Conservation (phyloP, 2,888 invertebrate genomes). For the Podabrus alpinus region DNA sequence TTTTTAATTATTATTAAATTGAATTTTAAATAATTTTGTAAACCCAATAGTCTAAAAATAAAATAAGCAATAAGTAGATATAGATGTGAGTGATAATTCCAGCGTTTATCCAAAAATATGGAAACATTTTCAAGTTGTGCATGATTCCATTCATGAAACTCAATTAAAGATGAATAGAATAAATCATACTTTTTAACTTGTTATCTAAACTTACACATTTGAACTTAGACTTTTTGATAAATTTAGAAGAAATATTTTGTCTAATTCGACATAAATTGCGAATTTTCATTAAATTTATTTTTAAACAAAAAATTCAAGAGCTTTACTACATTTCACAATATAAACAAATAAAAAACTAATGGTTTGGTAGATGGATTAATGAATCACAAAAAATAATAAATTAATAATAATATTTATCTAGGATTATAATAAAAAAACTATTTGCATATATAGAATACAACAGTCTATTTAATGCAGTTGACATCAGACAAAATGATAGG, state of each 20-base stretch:
- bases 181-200: background rate
- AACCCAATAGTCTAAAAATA: background rate
- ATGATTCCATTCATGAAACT: background rate
- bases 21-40: too few relatives aligned
- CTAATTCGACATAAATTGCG: background rate
- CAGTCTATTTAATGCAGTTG: conserved; percentile 23
- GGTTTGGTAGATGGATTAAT: conserved; percentile 5
- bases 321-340: background rate
- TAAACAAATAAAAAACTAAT: background rate
- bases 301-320: background rate
- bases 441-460: background rate
- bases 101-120: background rate
- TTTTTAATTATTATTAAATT: too few relatives aligned
- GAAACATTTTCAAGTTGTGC: background rate
- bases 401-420: background rate
- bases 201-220: background rate
- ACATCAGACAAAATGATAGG: conserved; percentile 14
- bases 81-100: background rate
- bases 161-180: background rate
- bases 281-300: background rate
- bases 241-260: background rate
- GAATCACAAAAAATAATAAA: background rate
- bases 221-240: background rate
- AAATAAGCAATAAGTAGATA: background rate
- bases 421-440: background rate